Percentiles rank a stretch among this genome's conserved stretches.
These are phyloP conservation scores for Diplazon laetatorius DNA, from an alignment of 2,888 invertebrate genomes.

Conservation along the genomic window DNA sequence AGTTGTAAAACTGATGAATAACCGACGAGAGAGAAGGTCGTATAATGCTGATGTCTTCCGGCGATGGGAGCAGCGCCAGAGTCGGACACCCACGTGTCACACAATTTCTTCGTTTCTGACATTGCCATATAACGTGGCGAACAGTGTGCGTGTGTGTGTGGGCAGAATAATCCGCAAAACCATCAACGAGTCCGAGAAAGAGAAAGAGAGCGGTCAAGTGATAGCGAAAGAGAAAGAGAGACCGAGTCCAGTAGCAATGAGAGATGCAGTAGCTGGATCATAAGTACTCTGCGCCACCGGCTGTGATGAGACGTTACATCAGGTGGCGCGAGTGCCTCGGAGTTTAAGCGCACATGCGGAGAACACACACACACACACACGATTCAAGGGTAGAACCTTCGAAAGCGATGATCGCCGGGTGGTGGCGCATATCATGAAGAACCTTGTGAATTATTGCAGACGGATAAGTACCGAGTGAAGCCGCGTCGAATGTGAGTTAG, in stretches of 20 bases:
- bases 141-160: constrained; percentile 42
- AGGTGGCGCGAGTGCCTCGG: constrained; percentile 37
- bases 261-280: constrained; percentile 14
- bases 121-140: constrained; percentile 35
- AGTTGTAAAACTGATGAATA: constrained; percentile 37
- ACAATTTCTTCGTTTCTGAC: constrained; percentile 3
- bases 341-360: constrained; percentile 3
- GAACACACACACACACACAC: constrained; percentile 14
- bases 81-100: constrained; percentile 48
- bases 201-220: too few relatives aligned
- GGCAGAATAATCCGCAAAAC: constrained; percentile 37
- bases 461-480: constrained; percentile 52
- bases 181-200: constrained; percentile 22
- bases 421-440: constrained; percentile 37
- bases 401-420: constrained; percentile 1
- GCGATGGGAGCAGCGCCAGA: background rate
- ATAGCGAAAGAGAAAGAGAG: background rate
- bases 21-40: constrained; percentile 23
- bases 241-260: constrained; percentile 11
- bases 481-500: constrained; percentile 45
- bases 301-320: constrained; percentile 34
- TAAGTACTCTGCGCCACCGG: constrained; percentile 38
- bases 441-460: constrained; percentile 57
- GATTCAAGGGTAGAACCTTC: constrained; percentile 6
- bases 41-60: constrained; percentile 21